Evolutionary conservation across 1,140 invertebrate species (phyloP).

Genomic region (Drosophila bifasciata): DNA sequence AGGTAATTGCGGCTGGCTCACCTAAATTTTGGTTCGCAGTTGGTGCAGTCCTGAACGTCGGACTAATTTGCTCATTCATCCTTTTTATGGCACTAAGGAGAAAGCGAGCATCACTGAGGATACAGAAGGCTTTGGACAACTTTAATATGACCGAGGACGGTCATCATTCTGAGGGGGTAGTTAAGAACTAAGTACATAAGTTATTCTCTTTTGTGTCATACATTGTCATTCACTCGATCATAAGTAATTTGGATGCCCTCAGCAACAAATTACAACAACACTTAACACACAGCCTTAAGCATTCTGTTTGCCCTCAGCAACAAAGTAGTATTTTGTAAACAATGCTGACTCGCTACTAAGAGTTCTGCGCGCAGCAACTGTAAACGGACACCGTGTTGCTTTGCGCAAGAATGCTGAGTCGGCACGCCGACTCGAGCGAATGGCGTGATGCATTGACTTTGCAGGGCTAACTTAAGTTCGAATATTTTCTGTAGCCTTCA

Average conservation of each 20-base stretch:
- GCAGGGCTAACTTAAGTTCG: not conserved
- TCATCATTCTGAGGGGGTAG: slow-evolving; percentile 16
- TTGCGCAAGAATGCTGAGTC: slow-evolving; percentile 1
- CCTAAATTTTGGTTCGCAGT: slow-evolving; percentile 6
- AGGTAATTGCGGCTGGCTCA: slow-evolving; percentile 9
- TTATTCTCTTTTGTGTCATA: too few relatives aligned
- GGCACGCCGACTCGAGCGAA: not conserved
- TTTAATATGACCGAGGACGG: slow-evolving; percentile 18
- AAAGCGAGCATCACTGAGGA: slow-evolving; percentile 4
- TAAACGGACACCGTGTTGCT: not conserved
- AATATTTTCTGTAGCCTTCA: not conserved
- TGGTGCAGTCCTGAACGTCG: slow-evolving; percentile 1
- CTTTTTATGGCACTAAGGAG: slow-evolving; percentile 5
- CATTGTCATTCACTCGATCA: too few relatives aligned
- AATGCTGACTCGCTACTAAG: too few relatives aligned
- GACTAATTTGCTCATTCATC: slow-evolving; percentile 6
- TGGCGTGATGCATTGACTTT: slow-evolving; percentile 1
- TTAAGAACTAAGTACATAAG: slow-evolving; percentile 5
- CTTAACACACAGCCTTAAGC: too few relatives aligned
- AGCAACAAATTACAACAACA: too few relatives aligned
- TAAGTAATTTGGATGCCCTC: too few relatives aligned
- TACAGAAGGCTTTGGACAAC: slow-evolving; percentile 8
- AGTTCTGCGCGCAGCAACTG: too few relatives aligned
- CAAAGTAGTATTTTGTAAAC: too few relatives aligned
- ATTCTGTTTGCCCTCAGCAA: too few relatives aligned